These are phyloP conservation scores for Platyrinchus mystaceus DNA, from an alignment of 2,797 vertebrate genomes.

Conservation along the genomic window DNA sequence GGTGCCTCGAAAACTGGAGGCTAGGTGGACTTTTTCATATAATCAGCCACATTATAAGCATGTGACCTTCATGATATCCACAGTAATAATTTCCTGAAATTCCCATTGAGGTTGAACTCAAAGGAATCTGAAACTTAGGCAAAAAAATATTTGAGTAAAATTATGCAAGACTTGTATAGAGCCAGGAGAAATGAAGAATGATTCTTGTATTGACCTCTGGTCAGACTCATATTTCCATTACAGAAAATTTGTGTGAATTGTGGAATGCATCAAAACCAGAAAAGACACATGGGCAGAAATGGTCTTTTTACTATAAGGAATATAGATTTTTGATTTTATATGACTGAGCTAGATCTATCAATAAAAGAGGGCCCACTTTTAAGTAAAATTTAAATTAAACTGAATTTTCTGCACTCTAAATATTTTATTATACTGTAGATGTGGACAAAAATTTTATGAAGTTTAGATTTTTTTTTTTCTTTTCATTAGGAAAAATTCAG, in stretches of 20 bases:
- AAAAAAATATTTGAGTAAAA: constrained; percentile 38
- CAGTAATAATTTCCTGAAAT: constrained; percentile 59
- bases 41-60: constrained; percentile 28
- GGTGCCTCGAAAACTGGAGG: background rate
- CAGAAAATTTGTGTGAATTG: background rate
- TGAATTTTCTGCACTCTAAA: constrained; percentile 24
- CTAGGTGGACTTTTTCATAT: background rate
- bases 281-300: constrained; percentile 3
- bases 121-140: constrained; percentile 35
- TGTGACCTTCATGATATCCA: constrained; percentile 7
- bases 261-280: constrained; percentile 21
- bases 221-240: background rate
- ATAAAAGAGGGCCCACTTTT: constrained; percentile 19
- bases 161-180: background rate
- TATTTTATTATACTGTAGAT: constrained; percentile 29
- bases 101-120: background rate
- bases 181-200: background rate
- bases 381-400: constrained; percentile 45
- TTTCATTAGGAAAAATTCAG: constrained; percentile 7
- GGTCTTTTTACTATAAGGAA: constrained; percentile 26
- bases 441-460: constrained; percentile 4
- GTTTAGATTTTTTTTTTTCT: background rate
- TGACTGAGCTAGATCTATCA: constrained; percentile 15
- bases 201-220: constrained; percentile 1
- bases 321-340: constrained; percentile 46